These are phyloP conservation scores for Alosa alosa DNA, from an alignment of 2,113 vertebrate genomes.

Conservation along the genomic window DNA sequence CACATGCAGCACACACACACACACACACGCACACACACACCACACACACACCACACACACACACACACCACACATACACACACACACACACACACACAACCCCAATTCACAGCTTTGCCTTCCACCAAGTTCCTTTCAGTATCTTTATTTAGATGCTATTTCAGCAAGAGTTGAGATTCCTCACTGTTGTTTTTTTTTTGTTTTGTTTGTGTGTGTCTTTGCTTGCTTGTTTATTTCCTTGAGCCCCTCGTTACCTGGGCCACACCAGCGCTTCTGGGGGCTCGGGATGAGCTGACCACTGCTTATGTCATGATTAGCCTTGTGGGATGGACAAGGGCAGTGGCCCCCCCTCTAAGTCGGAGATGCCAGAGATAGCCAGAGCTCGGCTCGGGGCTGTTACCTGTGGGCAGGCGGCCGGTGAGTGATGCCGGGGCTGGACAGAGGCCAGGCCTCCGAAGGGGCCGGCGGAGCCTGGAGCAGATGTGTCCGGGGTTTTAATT, in stretches of 20 bases:
- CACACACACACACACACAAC: background rate
- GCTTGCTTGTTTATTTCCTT: background rate
- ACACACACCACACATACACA: too few relatives aligned
- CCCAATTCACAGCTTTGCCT: background rate
- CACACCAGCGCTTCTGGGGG: background rate
- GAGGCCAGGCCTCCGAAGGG: conserved; percentile 45
- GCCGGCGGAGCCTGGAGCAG: conserved; percentile 47
- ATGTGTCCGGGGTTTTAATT: conserved; percentile 19
- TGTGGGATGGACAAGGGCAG: too few relatives aligned
- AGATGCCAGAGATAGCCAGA: too few relatives aligned
- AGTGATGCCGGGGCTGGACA: conserved; percentile 16
- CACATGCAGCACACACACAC: background rate
- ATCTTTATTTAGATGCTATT: conserved; percentile 7
- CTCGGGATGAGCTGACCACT: background rate
- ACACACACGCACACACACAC: too few relatives aligned
- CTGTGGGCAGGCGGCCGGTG: conserved; percentile 20
- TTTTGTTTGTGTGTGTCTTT: background rate
- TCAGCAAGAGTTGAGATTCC: background rate
- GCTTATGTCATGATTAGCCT: conserved; percentile 8
- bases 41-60: too few relatives aligned
- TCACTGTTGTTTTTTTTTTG: background rate
- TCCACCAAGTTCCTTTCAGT: background rate
- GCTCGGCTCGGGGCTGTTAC: too few relatives aligned
- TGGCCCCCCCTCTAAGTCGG: too few relatives aligned
- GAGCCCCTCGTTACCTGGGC: background rate